phyloP scores from a whole-genome alignment of 2,113 vertebrate genomes.

The Triplophysa tibetana region DNA sequence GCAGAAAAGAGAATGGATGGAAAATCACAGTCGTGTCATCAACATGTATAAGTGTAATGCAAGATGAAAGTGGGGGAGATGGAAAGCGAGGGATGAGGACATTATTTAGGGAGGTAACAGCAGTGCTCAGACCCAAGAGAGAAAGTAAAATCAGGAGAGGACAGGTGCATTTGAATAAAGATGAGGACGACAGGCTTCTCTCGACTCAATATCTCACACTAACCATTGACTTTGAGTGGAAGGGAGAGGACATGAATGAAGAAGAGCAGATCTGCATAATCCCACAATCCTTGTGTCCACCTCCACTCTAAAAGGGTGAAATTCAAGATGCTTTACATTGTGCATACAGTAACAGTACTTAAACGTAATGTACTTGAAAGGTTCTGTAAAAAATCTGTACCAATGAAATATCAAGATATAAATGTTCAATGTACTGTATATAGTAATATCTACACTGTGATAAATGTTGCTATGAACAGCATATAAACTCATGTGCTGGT shows the following conservation, averaged over 20 bases:
- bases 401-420: no score
- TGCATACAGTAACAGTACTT: not conserved
- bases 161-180: conserved; percentile 38
- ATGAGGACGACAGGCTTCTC: conserved; percentile 31
- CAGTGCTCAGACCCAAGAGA: conserved; percentile 20
- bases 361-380: no score
- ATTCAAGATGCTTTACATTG: not conserved
- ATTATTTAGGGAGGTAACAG: conserved; percentile 31
- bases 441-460: not conserved
- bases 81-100: not conserved
- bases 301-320: not conserved
- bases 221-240: not conserved
- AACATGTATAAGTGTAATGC: conserved; percentile 29
- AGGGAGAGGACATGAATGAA: conserved; percentile 32
- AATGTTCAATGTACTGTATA: no score
- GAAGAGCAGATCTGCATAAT: conserved; percentile 24
- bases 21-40: conserved; percentile 27
- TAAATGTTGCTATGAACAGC: not conserved
- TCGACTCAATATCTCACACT: conserved; percentile 2
- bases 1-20: not conserved
- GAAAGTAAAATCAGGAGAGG: conserved; percentile 15
- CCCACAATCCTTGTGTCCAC: conserved; percentile 14
- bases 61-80: conserved; percentile 4
- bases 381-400: no score
- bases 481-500: no score